A percentile compares a stretch with the other conserved stretches of the same genome.
These are phyloP conservation scores for Hipposideros larvatus DNA, from an alignment of 2,797 vertebrate species.

Conservation along the genomic window DNA sequence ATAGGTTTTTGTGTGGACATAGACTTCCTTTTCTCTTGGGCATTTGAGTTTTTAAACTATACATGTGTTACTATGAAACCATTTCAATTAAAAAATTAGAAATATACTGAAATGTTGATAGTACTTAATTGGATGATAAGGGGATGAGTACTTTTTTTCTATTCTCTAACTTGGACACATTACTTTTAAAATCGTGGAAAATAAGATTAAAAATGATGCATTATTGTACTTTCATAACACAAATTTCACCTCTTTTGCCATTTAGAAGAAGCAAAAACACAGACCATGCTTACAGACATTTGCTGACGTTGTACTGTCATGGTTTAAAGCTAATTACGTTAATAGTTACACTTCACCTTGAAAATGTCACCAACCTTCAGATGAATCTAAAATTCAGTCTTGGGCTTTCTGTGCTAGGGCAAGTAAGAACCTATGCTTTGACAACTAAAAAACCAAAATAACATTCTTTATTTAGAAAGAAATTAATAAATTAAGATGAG, in stretches of 20 bases:
- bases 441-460: not conserved
- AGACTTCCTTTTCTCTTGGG: not conserved
- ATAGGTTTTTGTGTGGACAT: not conserved
- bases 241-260: not conserved
- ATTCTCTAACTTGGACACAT: not conserved
- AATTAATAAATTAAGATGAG: not conserved
- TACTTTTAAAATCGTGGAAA: not conserved
- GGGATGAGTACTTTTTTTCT: not conserved
- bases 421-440: not conserved
- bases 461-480: not conserved
- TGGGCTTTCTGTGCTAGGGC: not conserved
- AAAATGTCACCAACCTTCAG: not conserved
- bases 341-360: not conserved
- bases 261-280: not conserved
- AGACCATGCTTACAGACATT: not conserved
- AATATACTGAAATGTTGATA: not conserved
- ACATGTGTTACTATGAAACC: not conserved
- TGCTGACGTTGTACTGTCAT: too few relatives aligned
- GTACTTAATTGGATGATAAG: not conserved
- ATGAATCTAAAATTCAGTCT: not conserved
- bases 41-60: not conserved
- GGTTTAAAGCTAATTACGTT: not conserved
- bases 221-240: not conserved
- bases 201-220: not conserved
- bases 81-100: not conserved